Base-by-base conservation (phyloP, 1,140 invertebrate genomes). In the Cephus cinctus region DNA sequence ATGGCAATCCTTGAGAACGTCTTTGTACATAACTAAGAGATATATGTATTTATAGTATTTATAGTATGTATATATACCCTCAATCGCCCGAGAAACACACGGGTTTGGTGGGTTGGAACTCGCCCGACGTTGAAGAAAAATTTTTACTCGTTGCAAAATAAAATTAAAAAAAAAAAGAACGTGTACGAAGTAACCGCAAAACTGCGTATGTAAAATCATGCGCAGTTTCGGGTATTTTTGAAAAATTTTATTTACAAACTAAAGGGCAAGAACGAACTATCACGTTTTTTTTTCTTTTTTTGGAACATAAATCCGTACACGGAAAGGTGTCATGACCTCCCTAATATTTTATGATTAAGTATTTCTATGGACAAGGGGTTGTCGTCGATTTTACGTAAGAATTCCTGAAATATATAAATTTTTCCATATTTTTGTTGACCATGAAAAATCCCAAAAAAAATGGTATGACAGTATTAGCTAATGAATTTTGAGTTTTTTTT, bases 171-270 rank as follows among this genome's bases (percentile, higher is more conserved):
- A n/a, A 27, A 18, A 19, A 45, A 21, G 20, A 34, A 50, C 52
- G 45, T 40, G 31, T 32, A 8, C 25, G 25, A 27, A 27, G 25
- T n/a, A 27, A 6, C n/a, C 25, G 25, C 25, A 45, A 18, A 32
- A 45, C 14, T 27, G 23, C 41, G 25, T 18, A n/a, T n/a, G n/a
- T n/a, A n/a, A n/a, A n/a, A n/a, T n/a, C n/a, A n/a, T n/a, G n/a
- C n/a, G n/a, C n/a, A n/a, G n/a, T n/a, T n/a, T n/a, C n/a, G n/a
- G n/a, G n/a, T n/a, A n/a, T n/a, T n/a, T n/a, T n/a, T n/a, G n/a
- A n/a, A n/a, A n/a, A n/a, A n/a, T n/a, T 48, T 39, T 69, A 69
- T 69, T 49, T 69, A 68, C 64, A 69, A 58, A 65, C 43, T 21
- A 42, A 54, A 47, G 38, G 48, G 38, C 54, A 60, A 60, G 39